Evolutionary conservation across 2,888 invertebrate genomes (phyloP), one percentile per base, ranked within the genome.

Genomic region (Amblyjoppa fuscipennis): DNA sequence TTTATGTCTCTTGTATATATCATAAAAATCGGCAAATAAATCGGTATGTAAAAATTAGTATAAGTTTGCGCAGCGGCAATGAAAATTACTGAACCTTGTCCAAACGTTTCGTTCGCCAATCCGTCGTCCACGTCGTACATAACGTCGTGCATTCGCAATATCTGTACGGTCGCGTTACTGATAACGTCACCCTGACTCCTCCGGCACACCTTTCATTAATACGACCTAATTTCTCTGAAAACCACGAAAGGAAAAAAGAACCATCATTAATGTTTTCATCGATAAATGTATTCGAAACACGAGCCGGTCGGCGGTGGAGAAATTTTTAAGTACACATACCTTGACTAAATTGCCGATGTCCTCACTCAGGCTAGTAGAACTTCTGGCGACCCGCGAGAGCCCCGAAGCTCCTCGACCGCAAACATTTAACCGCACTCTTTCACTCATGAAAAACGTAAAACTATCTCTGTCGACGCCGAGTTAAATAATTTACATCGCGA

Each of bases 191-290:
- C 96, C 96, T 0, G 99, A 99, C 81, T 98, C 97, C 89, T 98
- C 97, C 1, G 99, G 99, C 31, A 98, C 97, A 59, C 99, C 99
- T 95, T 99, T 99, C 99, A 99, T 99, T 94, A 99, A 99, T 25
- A 99, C 97, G 9, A 99, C 97, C 95, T 98, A 98, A 90, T 96
- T 97, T 89, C 96, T 97, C 93, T 97, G 95, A 4, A 88, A 89
- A 64, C 11, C 3, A 41, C 2, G 11, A 41, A 34, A 34, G 6
- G 5, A 11, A 41, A 41, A 11, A 11, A 11, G 0, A 11, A 11
- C 1, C 49, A 69, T 64, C 31, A 34, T 38, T 53, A 28, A n/a
- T 51, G 7, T 75, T n/a, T 25, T 4, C 34, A 77, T 53, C 49
- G 16, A 77, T 61, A 25, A 20, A 20, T 20, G 20, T 20, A 20